A percentile compares a stretch with the other conserved stretches of the same genome.
phyloP scores from a whole-genome alignment of 2,888 invertebrate genomes.

The Latheticus oryzae region DNA sequence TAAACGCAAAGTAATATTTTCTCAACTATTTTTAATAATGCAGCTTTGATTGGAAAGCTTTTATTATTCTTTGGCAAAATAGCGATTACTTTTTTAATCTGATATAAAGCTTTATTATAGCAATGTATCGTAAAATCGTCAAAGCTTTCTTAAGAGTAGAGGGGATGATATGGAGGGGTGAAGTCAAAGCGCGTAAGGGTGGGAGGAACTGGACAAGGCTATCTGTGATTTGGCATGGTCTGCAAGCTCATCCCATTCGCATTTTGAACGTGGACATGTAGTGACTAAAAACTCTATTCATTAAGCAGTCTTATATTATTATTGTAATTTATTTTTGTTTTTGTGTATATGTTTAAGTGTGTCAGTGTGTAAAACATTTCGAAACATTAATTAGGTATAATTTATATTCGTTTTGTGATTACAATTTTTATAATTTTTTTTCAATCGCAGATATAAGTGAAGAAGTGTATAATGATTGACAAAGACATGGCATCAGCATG shows the following conservation, averaged over 20 bases:
- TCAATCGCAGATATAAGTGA: conserved; percentile 1
- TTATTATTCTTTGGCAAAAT: conserved; percentile 49
- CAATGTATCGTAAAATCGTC: conserved; percentile 48
- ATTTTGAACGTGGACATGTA: conserved; percentile 12
- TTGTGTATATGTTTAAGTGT: conserved; percentile 7
- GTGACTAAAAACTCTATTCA: conserved; percentile 11
- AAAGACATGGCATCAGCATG: conserved; percentile 57
- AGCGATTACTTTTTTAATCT: conserved; percentile 54
- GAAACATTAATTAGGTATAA: conserved; percentile 3
- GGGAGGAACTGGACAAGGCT: conserved; percentile 53
- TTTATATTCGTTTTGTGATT: neutral
- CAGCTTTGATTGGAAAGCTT: conserved; percentile 46
- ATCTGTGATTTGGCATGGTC: conserved; percentile 54
- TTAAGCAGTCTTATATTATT: conserved; percentile 1
- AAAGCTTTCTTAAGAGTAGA: conserved; percentile 47
- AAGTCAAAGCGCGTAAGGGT: conserved; percentile 44
- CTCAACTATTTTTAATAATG: conserved; percentile 43
- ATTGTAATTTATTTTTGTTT: conserved; percentile 10
- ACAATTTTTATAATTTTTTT: neutral
- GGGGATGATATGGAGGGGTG: conserved; percentile 46
- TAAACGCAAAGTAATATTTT: conserved; percentile 24
- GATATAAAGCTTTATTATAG: conserved; percentile 48
- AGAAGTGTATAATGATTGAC: conserved; percentile 22
- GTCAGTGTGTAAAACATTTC: neutral
- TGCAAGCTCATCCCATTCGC: conserved; percentile 20